Conservation (phyloP, 2,888 invertebrate genomes). For the Acrobasis consociella region DNA sequence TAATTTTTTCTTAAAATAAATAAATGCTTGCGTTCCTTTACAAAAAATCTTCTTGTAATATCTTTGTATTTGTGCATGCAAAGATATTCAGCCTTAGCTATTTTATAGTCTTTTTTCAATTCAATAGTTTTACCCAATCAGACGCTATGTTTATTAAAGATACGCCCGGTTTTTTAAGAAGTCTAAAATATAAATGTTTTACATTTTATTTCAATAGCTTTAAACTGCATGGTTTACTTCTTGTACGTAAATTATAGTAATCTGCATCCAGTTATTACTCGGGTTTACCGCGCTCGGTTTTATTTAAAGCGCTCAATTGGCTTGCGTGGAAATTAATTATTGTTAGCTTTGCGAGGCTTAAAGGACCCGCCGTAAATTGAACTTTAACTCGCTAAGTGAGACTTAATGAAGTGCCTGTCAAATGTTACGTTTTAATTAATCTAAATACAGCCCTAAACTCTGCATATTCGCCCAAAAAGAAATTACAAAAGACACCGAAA, state of each 20-base stretch:
- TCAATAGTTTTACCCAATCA: too few species aligned
- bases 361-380: constrained; percentile 7
- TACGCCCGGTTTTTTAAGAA: too few species aligned
- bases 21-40: not conserved
- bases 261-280: not conserved
- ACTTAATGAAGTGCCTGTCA: constrained; percentile 13
- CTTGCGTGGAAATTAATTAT: constrained; percentile 43
- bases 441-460: too few species aligned
- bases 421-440: constrained; percentile 23
- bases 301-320: constrained; percentile 39
- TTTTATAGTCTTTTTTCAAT: too few species aligned
- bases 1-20: not conserved
- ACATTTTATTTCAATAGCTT: too few species aligned
- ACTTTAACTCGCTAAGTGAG: constrained; percentile 18
- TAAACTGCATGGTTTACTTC: not conserved
- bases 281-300: constrained; percentile 29
- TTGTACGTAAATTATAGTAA: constrained; percentile 5
- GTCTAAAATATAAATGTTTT: too few species aligned
- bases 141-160: too few species aligned
- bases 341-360: constrained; percentile 19
- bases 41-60: not conserved
- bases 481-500: too few species aligned
- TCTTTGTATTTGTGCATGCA: too few species aligned
- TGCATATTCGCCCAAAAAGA: too few species aligned
- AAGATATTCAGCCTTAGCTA: too few species aligned